Evolutionary conservation across 1,140 invertebrate genomes (phyloP).

Genomic region (Drosophila gunungcola): DNA sequence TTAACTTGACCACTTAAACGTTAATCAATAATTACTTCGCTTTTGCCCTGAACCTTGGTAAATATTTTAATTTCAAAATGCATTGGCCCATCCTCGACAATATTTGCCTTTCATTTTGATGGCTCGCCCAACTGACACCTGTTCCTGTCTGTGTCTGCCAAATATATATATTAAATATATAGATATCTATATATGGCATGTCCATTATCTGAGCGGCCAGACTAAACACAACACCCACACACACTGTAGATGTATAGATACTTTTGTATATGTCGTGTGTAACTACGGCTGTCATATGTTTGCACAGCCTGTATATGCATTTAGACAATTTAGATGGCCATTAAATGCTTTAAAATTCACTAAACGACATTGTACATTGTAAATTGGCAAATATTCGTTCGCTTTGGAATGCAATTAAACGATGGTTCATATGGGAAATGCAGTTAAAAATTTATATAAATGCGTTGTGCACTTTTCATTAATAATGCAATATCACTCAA

Average conservation of each 20-base stretch:
- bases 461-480: constrained; percentile 7
- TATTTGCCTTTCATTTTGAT: constrained; percentile 53
- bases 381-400: constrained; percentile 38
- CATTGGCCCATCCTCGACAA: constrained; percentile 22
- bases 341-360: constrained; percentile 48
- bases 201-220: constrained; percentile 57
- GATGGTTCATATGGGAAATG: constrained; percentile 18
- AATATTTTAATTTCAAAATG: constrained; percentile 41
- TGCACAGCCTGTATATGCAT: constrained; percentile 21
- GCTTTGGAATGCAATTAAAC: constrained; percentile 40
- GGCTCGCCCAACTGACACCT: constrained; percentile 53
- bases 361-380: constrained; percentile 37
- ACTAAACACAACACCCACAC: constrained; percentile 66
- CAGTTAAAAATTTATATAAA: constrained; percentile 50
- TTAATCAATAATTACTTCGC: constrained; percentile 12
- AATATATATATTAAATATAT: constrained; percentile 8
- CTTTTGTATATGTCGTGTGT: constrained; percentile 47
- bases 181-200: constrained; percentile 9
- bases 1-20: not conserved
- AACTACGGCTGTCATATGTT: constrained; percentile 53
- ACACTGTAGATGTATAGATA: constrained; percentile 33
- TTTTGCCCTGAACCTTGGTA: constrained; percentile 7
- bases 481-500: constrained; percentile 78
- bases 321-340: constrained; percentile 46
- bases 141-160: constrained; percentile 31